Percentiles rank a stretch among this genome's conserved stretches.
phyloP scores from a whole-genome alignment of 1,140 invertebrate genomes.

The Drosophila baimaii region DNA sequence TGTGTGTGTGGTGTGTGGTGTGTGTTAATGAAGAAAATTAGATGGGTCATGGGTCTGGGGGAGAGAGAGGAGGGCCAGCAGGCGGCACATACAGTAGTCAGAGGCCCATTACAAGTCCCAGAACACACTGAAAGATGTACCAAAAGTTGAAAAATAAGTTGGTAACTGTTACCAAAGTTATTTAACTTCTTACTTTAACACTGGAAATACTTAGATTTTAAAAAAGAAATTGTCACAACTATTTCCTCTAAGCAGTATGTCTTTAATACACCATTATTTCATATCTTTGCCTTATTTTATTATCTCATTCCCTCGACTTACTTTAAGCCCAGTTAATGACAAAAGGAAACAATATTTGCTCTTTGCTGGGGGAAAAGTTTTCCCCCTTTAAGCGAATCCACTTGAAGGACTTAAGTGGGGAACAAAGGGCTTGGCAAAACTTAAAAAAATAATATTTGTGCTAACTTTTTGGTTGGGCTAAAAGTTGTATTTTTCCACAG shows the following conservation, averaged over 20 bases:
- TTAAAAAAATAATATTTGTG: constrained; percentile 11
- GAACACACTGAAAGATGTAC: not conserved
- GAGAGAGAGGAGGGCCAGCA: not conserved
- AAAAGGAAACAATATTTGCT: not conserved
- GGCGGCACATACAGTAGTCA: constrained; percentile 17
- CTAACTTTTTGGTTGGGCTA: not conserved
- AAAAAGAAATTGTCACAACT: not conserved
- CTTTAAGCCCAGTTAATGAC: not conserved
- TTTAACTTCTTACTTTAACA: not conserved
- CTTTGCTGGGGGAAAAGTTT: not conserved
- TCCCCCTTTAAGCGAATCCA: not conserved
- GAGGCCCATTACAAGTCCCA: constrained; percentile 8
- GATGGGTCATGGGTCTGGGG: constrained; percentile 18
- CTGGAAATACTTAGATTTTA: not conserved
- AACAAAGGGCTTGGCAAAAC: not conserved
- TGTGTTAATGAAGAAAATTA: constrained; percentile 75
- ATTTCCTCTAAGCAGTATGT: too few species aligned
- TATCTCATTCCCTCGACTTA: not conserved
- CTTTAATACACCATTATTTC: not conserved
- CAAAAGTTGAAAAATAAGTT: not conserved
- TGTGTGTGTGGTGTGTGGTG: constrained; percentile 45
- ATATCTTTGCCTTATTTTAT: not conserved
- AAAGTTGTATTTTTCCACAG: constrained; percentile 1
- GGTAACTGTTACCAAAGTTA: not conserved
- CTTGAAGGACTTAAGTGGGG: not conserved